These are phyloP conservation scores for Notamacropus eugenii DNA, from an alignment of 2,797 vertebrate genomes.

Conservation along the genomic window DNA sequence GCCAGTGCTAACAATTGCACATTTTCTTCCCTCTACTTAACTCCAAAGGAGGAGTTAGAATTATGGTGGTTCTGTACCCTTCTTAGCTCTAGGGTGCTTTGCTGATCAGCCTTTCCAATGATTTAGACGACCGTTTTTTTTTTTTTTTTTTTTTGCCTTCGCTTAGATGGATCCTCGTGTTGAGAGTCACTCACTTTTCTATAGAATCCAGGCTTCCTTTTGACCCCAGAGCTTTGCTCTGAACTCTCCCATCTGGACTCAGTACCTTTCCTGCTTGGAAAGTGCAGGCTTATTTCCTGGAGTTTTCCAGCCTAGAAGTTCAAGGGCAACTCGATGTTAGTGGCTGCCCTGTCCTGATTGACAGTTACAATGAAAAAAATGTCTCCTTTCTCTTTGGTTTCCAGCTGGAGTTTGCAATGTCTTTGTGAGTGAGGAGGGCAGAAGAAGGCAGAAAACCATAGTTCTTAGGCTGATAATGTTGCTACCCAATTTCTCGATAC, in stretches of 20 bases:
- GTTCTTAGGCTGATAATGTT: slow-evolving; percentile 72
- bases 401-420: slow-evolving; percentile 81
- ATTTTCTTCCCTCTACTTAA: background rate
- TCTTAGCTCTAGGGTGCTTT: background rate
- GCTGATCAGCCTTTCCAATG: background rate
- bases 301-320: slow-evolving; percentile 82
- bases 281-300: slow-evolving; percentile 82
- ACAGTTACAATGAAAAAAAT: slow-evolving; percentile 82
- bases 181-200: slow-evolving; percentile 20
- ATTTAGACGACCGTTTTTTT: background rate
- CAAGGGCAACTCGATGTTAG: slow-evolving; percentile 81
- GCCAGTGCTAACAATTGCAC: background rate
- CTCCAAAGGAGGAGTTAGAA: background rate
- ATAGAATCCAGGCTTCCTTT: slow-evolving; percentile 15
- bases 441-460: slow-evolving; percentile 80
- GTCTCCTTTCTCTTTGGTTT: slow-evolving; percentile 81
- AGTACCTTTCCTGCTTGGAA: slow-evolving; percentile 70
- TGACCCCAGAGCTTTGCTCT: slow-evolving; percentile 44
- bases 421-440: slow-evolving; percentile 71
- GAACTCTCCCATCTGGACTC: slow-evolving; percentile 58
- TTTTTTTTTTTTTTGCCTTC: background rate
- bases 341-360: slow-evolving; percentile 80
- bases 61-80: background rate
- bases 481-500: slow-evolving; percentile 71
- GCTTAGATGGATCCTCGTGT: background rate